Base-by-base conservation (phyloP, 2,113 vertebrate genomes). In the Paracanthobrama guichenoti region DNA sequence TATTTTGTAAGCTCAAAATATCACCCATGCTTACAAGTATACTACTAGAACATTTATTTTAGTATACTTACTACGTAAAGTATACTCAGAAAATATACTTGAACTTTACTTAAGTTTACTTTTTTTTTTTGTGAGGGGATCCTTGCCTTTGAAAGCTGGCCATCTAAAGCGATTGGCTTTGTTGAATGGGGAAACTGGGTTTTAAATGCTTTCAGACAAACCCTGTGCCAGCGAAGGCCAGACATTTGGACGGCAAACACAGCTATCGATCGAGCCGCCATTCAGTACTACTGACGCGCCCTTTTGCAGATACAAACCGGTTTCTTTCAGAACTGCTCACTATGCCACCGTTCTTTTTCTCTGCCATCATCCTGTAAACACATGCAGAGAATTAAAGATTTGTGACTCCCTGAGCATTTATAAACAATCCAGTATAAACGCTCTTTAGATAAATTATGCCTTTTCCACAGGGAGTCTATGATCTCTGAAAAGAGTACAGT, bases 381-480 rank as follows among this genome's bases (percentile, higher is more conserved):
- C n/a, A 14, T 48, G 55, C 69, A 44, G 9, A 72, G 8, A 50
- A 26, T 44, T 57, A 13, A 31, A 11, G 48, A 69, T 55, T 44
- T 77, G 42, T 48, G 1, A 66, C 48, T 82, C 66, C 28, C 66
- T 46, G 81, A 10, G 69, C 67, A 53, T 18, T 44, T 57, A 53
- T 39, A 57, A 79, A 26, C 35, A 28, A 28, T 57, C 77, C 74
- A 50, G 24, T 50, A 79, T 28, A 66, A 31, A 31, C 0, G 20
- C 28, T 80, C 28, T 67, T 67, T 50, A 67, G 16, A 80, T 50
- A 80, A 53, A 67, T 67, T 28, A 48, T 67, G 60, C 31, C 60
- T n/a, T 22, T 80, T 80, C 79, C 44, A 66, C 50, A 69, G 66
- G 66, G 74, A 78, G 60, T 53, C 73, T 39, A 64, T 53, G 73